These are phyloP conservation scores for Myotis daubentonii DNA, from an alignment of 2,797 vertebrate species.

Conservation along the genomic window DNA sequence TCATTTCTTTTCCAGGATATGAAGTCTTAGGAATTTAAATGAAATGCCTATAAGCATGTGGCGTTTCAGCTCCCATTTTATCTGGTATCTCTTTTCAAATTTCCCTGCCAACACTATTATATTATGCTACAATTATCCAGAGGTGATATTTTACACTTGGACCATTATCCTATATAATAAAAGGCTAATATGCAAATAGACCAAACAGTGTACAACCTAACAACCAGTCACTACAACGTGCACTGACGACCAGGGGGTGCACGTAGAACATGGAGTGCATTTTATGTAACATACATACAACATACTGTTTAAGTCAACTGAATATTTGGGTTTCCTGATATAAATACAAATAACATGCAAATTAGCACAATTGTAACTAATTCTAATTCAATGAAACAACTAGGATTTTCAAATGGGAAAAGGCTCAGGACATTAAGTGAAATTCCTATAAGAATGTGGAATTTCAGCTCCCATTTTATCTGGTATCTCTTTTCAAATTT, in stretches of 20 bases:
- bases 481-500: slow-evolving; percentile 63
- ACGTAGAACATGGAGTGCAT: neutral
- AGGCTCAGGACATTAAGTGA: slow-evolving; percentile 59
- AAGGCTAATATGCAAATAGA: too few species aligned
- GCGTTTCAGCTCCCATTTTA: slow-evolving; percentile 67
- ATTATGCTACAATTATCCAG: slow-evolving; percentile 77
- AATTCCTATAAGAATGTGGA: slow-evolving; percentile 59
- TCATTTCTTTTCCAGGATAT: neutral
- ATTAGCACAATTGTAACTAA: slow-evolving; percentile 14
- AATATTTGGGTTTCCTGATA: slow-evolving; percentile 14
- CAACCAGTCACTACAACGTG: too few species aligned
- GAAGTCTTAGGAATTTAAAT: slow-evolving; percentile 59
- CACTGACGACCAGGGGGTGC: too few species aligned
- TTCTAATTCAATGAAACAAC: slow-evolving; percentile 54
- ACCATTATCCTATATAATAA: slow-evolving; percentile 52
- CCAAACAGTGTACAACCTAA: too few species aligned
- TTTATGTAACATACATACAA: neutral
- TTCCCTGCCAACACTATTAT: slow-evolving; percentile 73
- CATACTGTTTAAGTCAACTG: neutral
- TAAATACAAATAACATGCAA: neutral
- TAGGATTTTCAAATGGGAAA: slow-evolving; percentile 51
- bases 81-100: slow-evolving; percentile 58
- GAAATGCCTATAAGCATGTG: slow-evolving; percentile 58
- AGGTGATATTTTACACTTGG: slow-evolving; percentile 77
- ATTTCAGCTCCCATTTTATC: slow-evolving; percentile 69